Base-by-base conservation (phyloP, 2,113 vertebrate species). In the Ictalurus furcatus region DNA sequence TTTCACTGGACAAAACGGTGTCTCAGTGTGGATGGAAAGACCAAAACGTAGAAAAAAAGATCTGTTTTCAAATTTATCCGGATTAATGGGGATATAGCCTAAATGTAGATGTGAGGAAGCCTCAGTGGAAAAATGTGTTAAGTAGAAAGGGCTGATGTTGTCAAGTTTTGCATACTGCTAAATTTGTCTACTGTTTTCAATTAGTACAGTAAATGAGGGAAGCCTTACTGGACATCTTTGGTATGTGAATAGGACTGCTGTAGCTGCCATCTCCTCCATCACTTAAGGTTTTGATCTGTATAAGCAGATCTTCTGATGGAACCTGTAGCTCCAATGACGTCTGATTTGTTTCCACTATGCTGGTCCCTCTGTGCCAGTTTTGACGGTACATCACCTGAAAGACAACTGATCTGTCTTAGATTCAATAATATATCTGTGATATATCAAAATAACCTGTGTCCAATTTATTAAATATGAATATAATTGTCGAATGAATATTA, bases 211-310 rank as follows among this genome's bases (percentile, higher is more conserved):
- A n/a, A 8, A 78, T 93, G 25, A 25, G 86, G 44, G 34, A 74
- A 67, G 84, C 93, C 96, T 88, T 95, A 98, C 97, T 97, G 37
- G 97, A 97, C 96, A 97, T 95, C 94, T 96, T 97, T 93, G 97
- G 97, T 92, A 98, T 98, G 93, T 95, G 95, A 86, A 98, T 97
- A 91, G 97, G 96, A 52, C 96, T 96, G 6, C 97, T 98, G 95
- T 97, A 97, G 94, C 96, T 96, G 67, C 97, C 97, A 6, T 98
- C 97, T 0, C 97, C 97, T 3, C 97, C 96, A 0, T 97, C 96
- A 0, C 96, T 98, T 90, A 97, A 92, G 13, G 96, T 96, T 94
- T 96, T 96, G 92, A 98, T 97, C 94, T 98, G 97, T 54, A 98
- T 96, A 85, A 98, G 92, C 94, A 97, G 97, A 94, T 97, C 97